Base-by-base conservation (phyloP, 2,888 invertebrate genomes). In the Sylvicola fuscatus region DNA sequence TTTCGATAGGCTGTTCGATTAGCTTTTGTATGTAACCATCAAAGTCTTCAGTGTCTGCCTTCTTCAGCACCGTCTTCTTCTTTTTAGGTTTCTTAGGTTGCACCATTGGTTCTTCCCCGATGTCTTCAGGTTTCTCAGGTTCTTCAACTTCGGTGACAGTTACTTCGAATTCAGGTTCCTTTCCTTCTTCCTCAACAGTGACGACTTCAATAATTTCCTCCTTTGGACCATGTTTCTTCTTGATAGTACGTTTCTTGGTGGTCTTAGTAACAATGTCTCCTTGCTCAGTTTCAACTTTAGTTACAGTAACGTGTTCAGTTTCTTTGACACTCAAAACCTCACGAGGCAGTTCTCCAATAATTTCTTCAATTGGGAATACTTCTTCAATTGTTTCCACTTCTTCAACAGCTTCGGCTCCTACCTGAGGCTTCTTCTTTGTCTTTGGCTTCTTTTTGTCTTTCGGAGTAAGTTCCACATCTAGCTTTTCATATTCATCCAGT, bases 201-300 rank as follows among this genome's bases (percentile, higher is more conserved):
- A 49, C 49, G n/a, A 58, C 57, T 46, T 53, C 59, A 0, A 58
- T 60, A 1, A 54, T 42, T 45, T 56, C 52, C 38, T 52, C 43
- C 33, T 54, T 52, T 2, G 44, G 45, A 2, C 51, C 57, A 27
- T 47, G 49, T 32, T 46, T 47, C 39, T 52, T 58, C 39, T 53
- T 60, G 2, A 55, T 54, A 1, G 50, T 43, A 0, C 52, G 53
- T 35, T 50, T 60, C n/a, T 53, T 55, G 35, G 50, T 52, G 1
- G 26, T 36, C 34, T 38, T 28, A 14, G 26, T 27, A 1, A 33
- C 14, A 2, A 14, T 8, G 11, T 38, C 38, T 11, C 37, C 38
- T 15, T 36, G 29, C 34, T 41, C 40, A 12, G 35, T 34, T 33
- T 14, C n/a, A 3, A 12, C 11, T 33, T 33, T 12, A 7, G 10